Percentiles rank a stretch among this genome's conserved stretches.
phyloP scores from a whole-genome alignment of 1,140 invertebrate species.

The Brachionus plicatilis region DNA sequence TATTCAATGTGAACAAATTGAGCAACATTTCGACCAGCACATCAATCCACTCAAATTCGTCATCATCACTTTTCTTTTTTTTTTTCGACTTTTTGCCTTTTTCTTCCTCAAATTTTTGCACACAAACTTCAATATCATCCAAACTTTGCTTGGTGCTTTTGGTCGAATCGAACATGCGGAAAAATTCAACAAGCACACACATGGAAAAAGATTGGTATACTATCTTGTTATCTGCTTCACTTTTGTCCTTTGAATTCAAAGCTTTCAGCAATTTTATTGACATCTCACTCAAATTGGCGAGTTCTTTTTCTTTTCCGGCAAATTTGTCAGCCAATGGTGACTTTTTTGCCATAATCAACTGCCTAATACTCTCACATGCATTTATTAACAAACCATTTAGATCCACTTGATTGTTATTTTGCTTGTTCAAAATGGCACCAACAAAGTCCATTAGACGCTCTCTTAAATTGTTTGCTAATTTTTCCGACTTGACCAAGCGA shows the following conservation, averaged over 20 bases:
- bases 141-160: neutral
- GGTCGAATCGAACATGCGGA: constrained; percentile 25
- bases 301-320: neutral
- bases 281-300: neutral
- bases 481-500: neutral
- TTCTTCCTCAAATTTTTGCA: neutral
- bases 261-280: neutral
- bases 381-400: neutral
- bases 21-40: constrained; percentile 35
- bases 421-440: neutral
- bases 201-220: constrained; percentile 15
- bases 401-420: neutral
- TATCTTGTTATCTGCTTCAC: neutral
- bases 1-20: constrained; percentile 19
- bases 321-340: neutral
- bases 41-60: constrained; percentile 11
- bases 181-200: constrained; percentile 9
- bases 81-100: constrained; percentile 19
- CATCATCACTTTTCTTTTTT: neutral
- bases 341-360: neutral
- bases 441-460: neutral
- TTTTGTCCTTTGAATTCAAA: neutral
- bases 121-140: constrained; percentile 25
- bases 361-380: neutral
- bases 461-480: neutral